These are phyloP conservation scores for Drosophila atripex DNA, from an alignment of 2,888 invertebrate species.

Conservation along the genomic window DNA sequence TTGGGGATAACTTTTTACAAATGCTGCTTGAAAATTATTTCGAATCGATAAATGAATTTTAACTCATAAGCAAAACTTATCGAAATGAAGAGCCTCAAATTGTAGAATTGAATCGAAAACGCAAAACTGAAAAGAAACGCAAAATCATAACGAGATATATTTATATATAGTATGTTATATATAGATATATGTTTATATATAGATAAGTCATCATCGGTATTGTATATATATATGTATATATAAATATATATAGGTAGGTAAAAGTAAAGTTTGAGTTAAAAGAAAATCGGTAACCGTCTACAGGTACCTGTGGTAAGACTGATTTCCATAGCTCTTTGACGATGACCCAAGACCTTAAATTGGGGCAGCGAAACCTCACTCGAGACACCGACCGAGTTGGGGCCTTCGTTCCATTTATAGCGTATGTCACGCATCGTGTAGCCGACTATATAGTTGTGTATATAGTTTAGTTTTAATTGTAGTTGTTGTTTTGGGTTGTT, in stretches of 20 bases:
- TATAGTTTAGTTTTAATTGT: conserved; percentile 40
- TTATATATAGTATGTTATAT: conserved; percentile 30
- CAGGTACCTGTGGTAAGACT: conserved; percentile 97
- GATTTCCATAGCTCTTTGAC: conserved; percentile 97
- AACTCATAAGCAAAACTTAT: conserved; percentile 41
- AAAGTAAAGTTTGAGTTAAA: conserved; percentile 63
- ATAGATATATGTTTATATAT: conserved; percentile 38
- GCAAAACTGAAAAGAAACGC: conserved; percentile 34
- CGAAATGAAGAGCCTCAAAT: conserved; percentile 40
- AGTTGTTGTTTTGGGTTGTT: conserved; percentile 30
- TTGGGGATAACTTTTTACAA: conserved; percentile 39
- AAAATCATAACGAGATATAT: conserved; percentile 40
- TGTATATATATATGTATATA: conserved; percentile 34
- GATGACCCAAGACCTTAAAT: conserved; percentile 98
- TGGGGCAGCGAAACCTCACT: conserved; percentile 98
- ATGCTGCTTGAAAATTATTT: conserved; percentile 48
- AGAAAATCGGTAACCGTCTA: conserved; percentile 85
- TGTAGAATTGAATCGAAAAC: conserved; percentile 45
- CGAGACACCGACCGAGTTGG: conserved; percentile 97
- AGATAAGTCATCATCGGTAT: conserved; percentile 41
- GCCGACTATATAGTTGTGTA: conserved; percentile 88
- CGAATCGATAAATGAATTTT: conserved; percentile 30
- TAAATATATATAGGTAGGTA: conserved; percentile 55
- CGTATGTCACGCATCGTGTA: conserved; percentile 99
- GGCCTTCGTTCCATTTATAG: conserved; percentile 98